These are phyloP conservation scores for Anorthoa munda DNA, from an alignment of 2,888 invertebrate species.

Conservation along the genomic window DNA sequence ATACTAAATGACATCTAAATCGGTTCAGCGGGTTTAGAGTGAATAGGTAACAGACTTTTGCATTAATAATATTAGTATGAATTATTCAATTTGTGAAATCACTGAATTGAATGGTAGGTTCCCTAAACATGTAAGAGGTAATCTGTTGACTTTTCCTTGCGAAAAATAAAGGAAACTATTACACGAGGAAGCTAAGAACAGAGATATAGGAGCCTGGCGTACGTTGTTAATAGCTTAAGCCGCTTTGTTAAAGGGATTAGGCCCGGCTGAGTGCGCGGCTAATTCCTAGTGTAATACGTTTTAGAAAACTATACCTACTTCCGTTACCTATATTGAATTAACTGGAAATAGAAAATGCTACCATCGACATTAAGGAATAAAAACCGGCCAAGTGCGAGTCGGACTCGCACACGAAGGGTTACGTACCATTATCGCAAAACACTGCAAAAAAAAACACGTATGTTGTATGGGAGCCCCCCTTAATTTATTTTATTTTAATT, in stretches of 20 bases:
- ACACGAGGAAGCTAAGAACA: not conserved
- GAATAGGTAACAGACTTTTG: too few species aligned
- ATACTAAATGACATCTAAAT: too few species aligned
- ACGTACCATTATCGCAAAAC: too few species aligned
- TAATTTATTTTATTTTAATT: too few species aligned
- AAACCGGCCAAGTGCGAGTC: too few species aligned
- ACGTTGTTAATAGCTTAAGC: slow-evolving; percentile 39
- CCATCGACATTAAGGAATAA: not conserved
- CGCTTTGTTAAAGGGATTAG: slow-evolving; percentile 45
- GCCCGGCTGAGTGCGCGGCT: slow-evolving; percentile 33
- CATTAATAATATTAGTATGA: too few species aligned
- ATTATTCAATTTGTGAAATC: too few species aligned
- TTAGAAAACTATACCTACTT: slow-evolving; percentile 10
- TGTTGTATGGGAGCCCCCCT: too few species aligned
- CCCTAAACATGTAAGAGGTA: not conserved
- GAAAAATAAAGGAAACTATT: not conserved
- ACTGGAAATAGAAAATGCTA: slow-evolving; percentile 1
- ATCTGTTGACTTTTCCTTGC: not conserved
- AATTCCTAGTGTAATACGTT: slow-evolving; percentile 32
- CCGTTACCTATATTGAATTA: not conserved
- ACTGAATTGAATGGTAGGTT: not conserved
- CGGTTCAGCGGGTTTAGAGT: too few species aligned
- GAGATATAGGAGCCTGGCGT: not conserved
- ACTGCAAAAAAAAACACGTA: too few species aligned
- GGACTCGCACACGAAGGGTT: too few species aligned